phyloP scores from a whole-genome alignment of 2,113 vertebrate species.

The Odobenus rosmarus region DNA sequence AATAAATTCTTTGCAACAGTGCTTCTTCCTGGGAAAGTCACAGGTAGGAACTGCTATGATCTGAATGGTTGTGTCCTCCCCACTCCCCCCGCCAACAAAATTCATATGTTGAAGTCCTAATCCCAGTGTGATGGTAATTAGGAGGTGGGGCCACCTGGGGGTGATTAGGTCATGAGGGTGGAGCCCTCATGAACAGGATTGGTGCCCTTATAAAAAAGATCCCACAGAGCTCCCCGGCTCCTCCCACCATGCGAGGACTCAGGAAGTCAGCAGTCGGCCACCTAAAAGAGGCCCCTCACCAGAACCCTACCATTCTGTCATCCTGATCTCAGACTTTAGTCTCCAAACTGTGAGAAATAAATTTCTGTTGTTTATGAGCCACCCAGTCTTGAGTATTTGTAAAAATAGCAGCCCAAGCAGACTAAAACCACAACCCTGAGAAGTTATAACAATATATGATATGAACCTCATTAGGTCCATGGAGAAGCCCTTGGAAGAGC shows the following conservation, averaged over 20 bases:
- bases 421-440: not conserved
- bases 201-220: not conserved
- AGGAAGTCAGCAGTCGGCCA: not conserved
- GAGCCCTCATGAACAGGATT: not conserved
- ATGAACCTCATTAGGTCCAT: not conserved
- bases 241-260: not conserved
- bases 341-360: not conserved
- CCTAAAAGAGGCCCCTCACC: not conserved
- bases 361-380: not conserved
- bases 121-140: not conserved
- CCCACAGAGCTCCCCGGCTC: not conserved
- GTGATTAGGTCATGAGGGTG: not conserved
- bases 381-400: not conserved
- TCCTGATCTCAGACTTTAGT: not conserved
- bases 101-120: not conserved
- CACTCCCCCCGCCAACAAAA: not conserved
- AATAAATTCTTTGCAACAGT: not conserved
- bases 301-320: not conserved
- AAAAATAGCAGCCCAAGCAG: not conserved
- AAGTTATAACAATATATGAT: not conserved
- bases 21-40: not conserved
- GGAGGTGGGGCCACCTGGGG: not conserved
- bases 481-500: not conserved
- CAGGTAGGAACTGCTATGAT: not conserved
- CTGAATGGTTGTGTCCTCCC: not conserved